Base-by-base conservation (phyloP, 2,797 vertebrate species). In the Clarias laeviceps region DNA sequence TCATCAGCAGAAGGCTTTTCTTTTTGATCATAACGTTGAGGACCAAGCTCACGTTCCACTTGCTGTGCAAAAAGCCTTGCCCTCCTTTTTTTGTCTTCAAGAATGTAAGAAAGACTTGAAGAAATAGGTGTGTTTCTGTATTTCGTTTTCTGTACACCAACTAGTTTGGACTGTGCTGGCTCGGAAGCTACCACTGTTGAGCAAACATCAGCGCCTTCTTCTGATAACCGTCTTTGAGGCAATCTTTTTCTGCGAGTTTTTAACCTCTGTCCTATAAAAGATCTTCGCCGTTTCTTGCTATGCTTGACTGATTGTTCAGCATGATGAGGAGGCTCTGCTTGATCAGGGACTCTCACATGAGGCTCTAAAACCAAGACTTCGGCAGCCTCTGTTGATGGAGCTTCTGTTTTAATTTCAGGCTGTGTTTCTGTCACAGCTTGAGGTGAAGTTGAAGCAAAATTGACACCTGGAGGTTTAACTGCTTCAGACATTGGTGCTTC, bases 1-100 rank as follows among this genome's bases (percentile, higher is more conserved):
- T 93, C 94, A 27, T 93, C 92, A 45, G 86, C 89, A 1, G 91
- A 91, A 85, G 95, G 94, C 0, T 91, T 94, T 91, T 95, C 93
- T 90, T 95, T 91, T 86, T 96, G 93, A 91, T 94, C 91, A 54
- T 95, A 88, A 64, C 87, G 70, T 0, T 91, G 92, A 74, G 93
- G 92, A 61, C 93, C 91, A 17, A 93, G 87, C 57, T 92, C 93
- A 8, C 94, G 92, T 91, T 96, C 95, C 3, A 95, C 91, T 72
- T 95, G 92, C 37, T 95, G 93, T 15, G 94, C 93, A 68, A 95
- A 93, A 0, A 95, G 88, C 82, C 94, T 94, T 32, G 93, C 89
- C 27, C 93, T 92, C 20, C 94, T 91, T 85, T 94, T 95, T 61
- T 94, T 92, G 70, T 92, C 91, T 91, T 94, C 94, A 86, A 93